Evolutionary conservation across 2,113 vertebrate genomes (phyloP).

Genomic region (Emydura subglobosa): DNA sequence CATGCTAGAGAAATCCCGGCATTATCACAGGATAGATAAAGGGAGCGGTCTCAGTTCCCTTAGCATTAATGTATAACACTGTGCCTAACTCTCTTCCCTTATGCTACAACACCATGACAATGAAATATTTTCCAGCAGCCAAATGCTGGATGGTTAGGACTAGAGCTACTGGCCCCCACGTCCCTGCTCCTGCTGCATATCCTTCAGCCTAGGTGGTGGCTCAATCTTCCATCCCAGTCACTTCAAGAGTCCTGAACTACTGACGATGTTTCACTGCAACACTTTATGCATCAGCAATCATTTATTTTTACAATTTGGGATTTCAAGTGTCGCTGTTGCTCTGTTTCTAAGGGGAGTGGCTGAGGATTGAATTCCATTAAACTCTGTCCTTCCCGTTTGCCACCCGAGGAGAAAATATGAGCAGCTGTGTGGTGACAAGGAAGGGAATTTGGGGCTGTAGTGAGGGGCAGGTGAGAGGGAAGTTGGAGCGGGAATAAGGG

Average conservation of each 20-base stretch:
- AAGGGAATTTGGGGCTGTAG: neutral
- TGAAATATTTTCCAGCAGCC: neutral
- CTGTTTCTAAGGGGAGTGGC: neutral
- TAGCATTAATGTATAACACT: neutral
- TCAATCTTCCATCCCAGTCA: neutral
- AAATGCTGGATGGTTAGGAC: neutral
- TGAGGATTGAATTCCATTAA: neutral
- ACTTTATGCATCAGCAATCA: conserved; percentile 62
- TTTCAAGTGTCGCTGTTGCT: neutral
- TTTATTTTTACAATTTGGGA: conserved; percentile 47
- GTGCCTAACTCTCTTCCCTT: neutral
- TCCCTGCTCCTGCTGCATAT: neutral
- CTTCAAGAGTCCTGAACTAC: neutral
- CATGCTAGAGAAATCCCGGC: neutral
- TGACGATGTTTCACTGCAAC: conserved; percentile 18
- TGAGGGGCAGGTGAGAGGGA: too few relatives aligned
- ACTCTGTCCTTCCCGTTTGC: neutral
- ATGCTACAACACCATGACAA: neutral
- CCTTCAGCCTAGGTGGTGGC: rapidly evolving
- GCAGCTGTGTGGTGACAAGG: neutral
- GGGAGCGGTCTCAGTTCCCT: neutral
- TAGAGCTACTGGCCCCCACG: rapidly evolving
- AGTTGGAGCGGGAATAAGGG: too few relatives aligned
- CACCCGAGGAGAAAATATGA: neutral
- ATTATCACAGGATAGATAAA: neutral